These are phyloP conservation scores for Thamnophis elegans DNA, from an alignment of 2,797 vertebrate species.

Conservation along the genomic window DNA sequence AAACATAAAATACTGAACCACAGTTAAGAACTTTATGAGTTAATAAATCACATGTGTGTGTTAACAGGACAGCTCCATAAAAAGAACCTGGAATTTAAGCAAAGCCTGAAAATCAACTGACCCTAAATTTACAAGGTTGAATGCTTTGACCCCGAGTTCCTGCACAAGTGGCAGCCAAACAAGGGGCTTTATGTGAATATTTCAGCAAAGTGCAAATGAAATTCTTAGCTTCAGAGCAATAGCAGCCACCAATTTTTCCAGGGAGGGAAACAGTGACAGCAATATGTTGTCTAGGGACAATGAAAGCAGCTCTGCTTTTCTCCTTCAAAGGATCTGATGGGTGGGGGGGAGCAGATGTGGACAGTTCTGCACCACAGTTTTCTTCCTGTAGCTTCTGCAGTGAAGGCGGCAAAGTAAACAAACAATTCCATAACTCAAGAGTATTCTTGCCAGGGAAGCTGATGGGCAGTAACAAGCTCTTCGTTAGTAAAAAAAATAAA, in stretches of 20 bases:
- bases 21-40: background rate
- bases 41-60: background rate
- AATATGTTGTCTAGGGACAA: background rate
- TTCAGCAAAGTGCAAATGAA: background rate
- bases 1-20: background rate
- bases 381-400: background rate
- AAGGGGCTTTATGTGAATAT: background rate
- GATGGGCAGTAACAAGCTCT: background rate
- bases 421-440: background rate
- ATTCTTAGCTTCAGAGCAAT: background rate
- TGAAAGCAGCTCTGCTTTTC: background rate
- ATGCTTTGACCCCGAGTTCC: background rate
- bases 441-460: background rate
- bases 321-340: background rate
- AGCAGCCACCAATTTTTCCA: background rate
- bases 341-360: background rate
- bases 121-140: background rate
- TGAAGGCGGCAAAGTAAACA: background rate
- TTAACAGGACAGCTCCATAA: background rate
- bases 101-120: background rate
- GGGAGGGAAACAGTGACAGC: background rate
- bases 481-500: background rate
- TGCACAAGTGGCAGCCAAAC: background rate
- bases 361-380: background rate
- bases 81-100: background rate